Evolutionary conservation across 53 echinoderm and acorn worm genomes (phyloP), one percentile per base, ranked within the genome.

Genomic region (Paracentrotus lividus): DNA sequence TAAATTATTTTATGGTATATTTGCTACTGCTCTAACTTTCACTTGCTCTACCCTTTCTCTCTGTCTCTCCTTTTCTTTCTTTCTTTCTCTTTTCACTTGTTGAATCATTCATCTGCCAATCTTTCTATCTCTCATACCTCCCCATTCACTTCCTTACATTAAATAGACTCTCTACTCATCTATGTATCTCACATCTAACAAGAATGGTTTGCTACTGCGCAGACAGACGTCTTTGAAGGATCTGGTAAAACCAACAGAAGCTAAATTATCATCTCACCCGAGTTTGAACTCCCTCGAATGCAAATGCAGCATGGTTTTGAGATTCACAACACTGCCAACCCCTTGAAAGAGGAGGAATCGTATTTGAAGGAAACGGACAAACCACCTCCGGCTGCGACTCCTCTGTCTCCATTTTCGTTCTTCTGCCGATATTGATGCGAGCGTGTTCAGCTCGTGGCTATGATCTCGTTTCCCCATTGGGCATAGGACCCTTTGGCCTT

Each of bases 251-350:
- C 45, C 89, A 64, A 64, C 60, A 89, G 60, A 89, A 26, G 89
- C 89, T 61, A 89, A 89, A 89, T 89, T 89, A 89, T 89, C 89
- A 89, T 89, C 57, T 89, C 89, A 89, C 89, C 89, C 56, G 57
- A 60, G 55, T 40, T 64, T 89, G 89, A 89, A 89, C 89, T 89
- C 64, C 7, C 24, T 32, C 8, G 32, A 56, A 86, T 86, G 86
- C 86, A 86, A 86, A 86, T 56, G 86, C 86, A 34, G 36, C 45
- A 38, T 6, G 34, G 53, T 47, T 56, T 86, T 5, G 31, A 81
- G 53, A 53, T 54, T 86, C 86, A 52, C 53, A 45, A 47, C 86
- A 86, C 54, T 56, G 86, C 34, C 86, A 32, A 33, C 53, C 34
- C 86, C 55, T 18, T 10, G 33, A 86, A 56, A 86, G 56, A 86